Evolutionary conservation across 2,888 invertebrate genomes (phyloP), one percentile per base, ranked within the genome.

Genomic region (Synanthedon andrenaeformis): DNA sequence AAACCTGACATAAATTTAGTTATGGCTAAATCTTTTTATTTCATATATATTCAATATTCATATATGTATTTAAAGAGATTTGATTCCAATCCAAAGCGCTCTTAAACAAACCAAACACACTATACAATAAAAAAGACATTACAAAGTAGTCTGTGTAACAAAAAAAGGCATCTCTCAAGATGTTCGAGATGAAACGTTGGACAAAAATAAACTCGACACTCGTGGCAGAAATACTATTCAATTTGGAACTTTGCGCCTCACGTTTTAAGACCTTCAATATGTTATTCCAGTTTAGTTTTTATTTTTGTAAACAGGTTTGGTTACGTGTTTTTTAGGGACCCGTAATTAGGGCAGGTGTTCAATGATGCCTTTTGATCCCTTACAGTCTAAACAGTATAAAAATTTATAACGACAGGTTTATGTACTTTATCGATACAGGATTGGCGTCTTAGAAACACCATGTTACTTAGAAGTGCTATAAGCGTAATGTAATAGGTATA

Each of bases 301-400:
- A 65, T 65, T 61, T 64, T 59, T 62, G 60, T 61, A 67, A 76
- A 79, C 82, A 67, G 76, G 79, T 81, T 80, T 62, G 60, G 67
- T 61, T 65, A 62, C 60, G 61, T 61, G 56, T 64, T 63, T 61
- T 64, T 66, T 76, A 73, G 74, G 76, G 68, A 66, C 69, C 63
- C 41, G 67, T 79, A 79, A 81, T 82, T 81, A 79, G 80, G 76
- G 74, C 82, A 82, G 82, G 82, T 82, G 82, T 76, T 71, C 79
- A 71, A 69, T 71, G 74, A 61, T 65, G 67, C 74, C 75, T 79
- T 72, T 72, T 64, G 62, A 45, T 45, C 45, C 61, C 65, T 64
- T 70, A n/a, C 45, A 45, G 45, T 45, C 45, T 45, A 45, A 14
- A 45, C 14, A 35, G 35, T 35, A 35, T 35, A 35, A 35, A 35